Percentiles rank a stretch among this genome's conserved stretches.
phyloP scores from a whole-genome alignment of 2,888 invertebrate genomes.

The Acanthopleura granulata region DNA sequence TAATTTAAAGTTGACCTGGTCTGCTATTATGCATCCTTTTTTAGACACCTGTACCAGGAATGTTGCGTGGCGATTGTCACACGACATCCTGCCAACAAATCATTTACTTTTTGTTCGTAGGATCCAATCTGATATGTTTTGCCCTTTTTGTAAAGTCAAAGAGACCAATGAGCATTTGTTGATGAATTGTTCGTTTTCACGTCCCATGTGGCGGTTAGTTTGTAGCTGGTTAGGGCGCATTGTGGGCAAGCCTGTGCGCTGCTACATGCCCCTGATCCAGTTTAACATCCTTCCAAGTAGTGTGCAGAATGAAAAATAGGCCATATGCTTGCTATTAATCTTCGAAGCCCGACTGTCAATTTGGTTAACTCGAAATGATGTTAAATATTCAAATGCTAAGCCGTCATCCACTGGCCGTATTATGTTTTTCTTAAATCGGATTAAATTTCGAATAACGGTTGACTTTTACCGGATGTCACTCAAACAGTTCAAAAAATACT shows the following conservation, averaged over 20 bases:
- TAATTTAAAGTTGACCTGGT: background rate
- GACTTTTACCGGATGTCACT: background rate
- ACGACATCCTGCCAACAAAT: constrained; percentile 16
- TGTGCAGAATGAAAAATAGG: background rate
- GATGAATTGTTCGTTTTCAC: background rate
- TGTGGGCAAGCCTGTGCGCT: background rate
- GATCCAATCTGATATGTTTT: background rate
- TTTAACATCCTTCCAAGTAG: background rate
- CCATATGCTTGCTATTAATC: background rate
- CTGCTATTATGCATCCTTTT: background rate
- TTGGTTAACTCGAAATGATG: constrained; percentile 6
- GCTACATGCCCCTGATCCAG: background rate
- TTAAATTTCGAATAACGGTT: background rate
- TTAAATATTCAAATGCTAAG: background rate
- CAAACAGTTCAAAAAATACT: too few relatives aligned
- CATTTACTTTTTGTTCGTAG: constrained; percentile 1
- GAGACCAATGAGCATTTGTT: background rate
- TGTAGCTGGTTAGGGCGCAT: background rate
- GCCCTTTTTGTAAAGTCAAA: background rate
- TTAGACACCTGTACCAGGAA: background rate
- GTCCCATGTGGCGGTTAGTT: background rate
- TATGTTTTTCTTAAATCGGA: background rate
- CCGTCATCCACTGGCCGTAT: background rate
- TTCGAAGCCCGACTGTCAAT: constrained; percentile 3
- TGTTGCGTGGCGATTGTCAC: background rate